These are phyloP conservation scores for Pseudachorutes palmiensis DNA, from an alignment of 1,140 invertebrate species.

Conservation along the genomic window DNA sequence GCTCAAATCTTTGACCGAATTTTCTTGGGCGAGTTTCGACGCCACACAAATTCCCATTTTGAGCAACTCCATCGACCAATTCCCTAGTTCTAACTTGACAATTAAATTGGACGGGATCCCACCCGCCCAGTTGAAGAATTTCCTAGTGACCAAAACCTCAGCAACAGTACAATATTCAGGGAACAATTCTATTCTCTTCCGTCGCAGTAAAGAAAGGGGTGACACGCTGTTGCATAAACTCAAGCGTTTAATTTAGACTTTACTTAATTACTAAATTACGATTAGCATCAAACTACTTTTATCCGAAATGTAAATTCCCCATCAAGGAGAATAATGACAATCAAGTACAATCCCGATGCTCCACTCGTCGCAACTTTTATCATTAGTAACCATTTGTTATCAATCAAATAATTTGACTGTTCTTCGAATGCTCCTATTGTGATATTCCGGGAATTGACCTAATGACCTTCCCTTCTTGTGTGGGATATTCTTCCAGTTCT, in stretches of 20 bases:
- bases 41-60: constrained; percentile 24
- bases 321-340: no score
- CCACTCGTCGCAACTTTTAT: no score
- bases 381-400: no score
- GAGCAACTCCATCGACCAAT: not conserved
- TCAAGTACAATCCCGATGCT: no score
- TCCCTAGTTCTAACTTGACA: constrained; percentile 4
- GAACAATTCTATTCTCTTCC: constrained; percentile 25
- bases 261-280: not conserved
- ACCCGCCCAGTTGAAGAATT: constrained; percentile 23
- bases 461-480: no score
- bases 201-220: constrained; percentile 21
- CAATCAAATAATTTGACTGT: no score
- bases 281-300: no score
- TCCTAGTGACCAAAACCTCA: constrained; percentile 10
- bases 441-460: no score
- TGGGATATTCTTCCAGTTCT: no score
- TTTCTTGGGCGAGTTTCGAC: constrained; percentile 36
- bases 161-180: constrained; percentile 31
- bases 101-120: constrained; percentile 30
- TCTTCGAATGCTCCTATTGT: no score
- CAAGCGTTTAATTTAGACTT: constrained; percentile 19
- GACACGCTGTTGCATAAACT: constrained; percentile 31
- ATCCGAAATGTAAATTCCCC: no score
- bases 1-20: constrained; percentile 29